Conservation (phyloP, 1,140 invertebrate species). For the Drosophila oshimai region DNA sequence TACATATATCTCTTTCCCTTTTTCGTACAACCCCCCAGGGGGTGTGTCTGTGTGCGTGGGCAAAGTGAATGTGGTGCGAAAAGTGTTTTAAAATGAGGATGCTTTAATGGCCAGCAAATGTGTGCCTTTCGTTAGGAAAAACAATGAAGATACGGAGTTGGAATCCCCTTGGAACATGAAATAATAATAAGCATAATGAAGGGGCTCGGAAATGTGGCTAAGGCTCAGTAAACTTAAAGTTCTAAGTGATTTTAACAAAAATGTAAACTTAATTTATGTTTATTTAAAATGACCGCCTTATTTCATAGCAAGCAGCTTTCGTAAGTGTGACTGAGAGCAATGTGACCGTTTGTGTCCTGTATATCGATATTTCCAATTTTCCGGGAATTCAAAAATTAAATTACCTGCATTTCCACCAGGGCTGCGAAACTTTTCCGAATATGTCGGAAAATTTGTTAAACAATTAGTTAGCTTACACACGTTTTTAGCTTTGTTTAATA, state of each 20-base stretch:
- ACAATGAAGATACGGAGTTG: not conserved
- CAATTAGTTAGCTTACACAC: no score
- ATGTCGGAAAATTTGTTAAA: no score
- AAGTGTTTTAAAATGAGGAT: constrained; percentile 39
- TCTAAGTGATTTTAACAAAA: not conserved
- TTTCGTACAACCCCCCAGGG: not conserved
- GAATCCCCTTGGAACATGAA: not conserved
- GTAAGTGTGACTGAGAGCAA: accelerated
- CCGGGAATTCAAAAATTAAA: no score
- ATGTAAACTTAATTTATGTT: no score
- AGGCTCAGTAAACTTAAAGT: not conserved
- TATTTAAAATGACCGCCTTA: not conserved
- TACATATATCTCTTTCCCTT: no score
- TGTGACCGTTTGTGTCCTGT: not conserved
- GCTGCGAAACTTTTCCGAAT: no score
- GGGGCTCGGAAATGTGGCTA: not conserved
- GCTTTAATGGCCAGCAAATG: constrained; percentile 23
- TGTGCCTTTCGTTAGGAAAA: not conserved
- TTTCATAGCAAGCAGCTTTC: constrained; percentile 1
- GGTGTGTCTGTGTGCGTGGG: constrained; percentile 4
- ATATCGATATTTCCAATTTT: not conserved
- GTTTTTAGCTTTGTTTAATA: no score
- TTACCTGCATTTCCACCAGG: no score
- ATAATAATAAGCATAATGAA: constrained; percentile 20
- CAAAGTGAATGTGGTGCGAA: constrained; percentile 9